These are phyloP conservation scores for Latrodectus geometricus DNA, from an alignment of 1,140 invertebrate species.

Conservation along the genomic window DNA sequence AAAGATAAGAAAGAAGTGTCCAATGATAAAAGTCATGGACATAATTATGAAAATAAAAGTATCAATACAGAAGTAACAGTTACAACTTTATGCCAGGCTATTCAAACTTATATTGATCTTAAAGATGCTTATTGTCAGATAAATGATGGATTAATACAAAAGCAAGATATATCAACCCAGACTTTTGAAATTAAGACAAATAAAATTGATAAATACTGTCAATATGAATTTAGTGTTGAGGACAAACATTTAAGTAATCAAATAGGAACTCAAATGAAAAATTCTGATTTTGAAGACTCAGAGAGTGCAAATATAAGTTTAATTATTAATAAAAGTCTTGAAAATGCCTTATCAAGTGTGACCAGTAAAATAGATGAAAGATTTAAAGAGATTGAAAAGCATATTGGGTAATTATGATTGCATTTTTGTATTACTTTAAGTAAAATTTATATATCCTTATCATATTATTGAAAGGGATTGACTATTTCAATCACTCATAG, in stretches of 20 bases:
- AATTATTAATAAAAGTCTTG: slow-evolving; percentile 21
- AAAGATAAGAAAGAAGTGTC: not conserved
- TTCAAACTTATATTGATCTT: not conserved
- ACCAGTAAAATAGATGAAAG: slow-evolving; percentile 37
- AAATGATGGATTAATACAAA: not conserved
- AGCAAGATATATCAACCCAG: not conserved
- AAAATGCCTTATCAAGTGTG: slow-evolving; percentile 12
- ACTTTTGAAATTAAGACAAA: not conserved
- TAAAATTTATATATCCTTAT: not conserved
- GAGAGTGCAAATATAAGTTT: slow-evolving; percentile 4
- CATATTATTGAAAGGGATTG: not conserved
- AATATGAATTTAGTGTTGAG: slow-evolving; percentile 21
- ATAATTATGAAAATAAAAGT: not conserved
- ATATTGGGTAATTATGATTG: slow-evolving; percentile 15
- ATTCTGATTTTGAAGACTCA: not conserved
- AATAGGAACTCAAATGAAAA: not conserved
- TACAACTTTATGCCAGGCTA: not conserved
- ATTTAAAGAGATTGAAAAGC: slow-evolving; percentile 37
- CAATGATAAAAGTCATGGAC: not conserved
- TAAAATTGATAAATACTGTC: slow-evolving; percentile 3
- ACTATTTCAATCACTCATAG: not conserved
- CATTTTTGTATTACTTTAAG: not conserved
- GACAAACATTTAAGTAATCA: not conserved
- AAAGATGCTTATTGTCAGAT: slow-evolving; percentile 38
- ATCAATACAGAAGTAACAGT: slow-evolving; percentile 15